A percentile compares a stretch with the other conserved stretches of the same genome.
Evolutionary conservation across 2,888 invertebrate species (phyloP).

Genomic region (Drosophila sordidapex): DNA sequence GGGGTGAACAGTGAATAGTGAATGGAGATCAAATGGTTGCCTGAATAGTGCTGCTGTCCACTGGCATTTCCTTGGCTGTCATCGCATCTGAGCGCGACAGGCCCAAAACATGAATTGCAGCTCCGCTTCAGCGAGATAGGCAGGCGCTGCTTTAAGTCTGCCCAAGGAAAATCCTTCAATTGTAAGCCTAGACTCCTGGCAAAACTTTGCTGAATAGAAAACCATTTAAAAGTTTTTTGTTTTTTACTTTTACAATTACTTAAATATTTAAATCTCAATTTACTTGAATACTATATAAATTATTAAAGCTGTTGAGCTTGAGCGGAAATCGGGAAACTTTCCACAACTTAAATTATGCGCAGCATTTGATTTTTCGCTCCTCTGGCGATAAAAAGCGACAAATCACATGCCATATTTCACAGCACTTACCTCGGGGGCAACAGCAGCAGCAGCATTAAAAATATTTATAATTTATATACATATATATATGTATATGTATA

Average conservation of each 20-base stretch:
- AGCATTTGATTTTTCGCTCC: neutral
- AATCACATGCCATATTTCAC: slow-evolving; percentile 30
- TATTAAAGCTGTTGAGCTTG: neutral
- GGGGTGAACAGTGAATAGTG: slow-evolving; percentile 24
- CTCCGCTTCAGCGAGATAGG: neutral
- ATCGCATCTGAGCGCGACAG: neutral
- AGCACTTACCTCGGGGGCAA: neutral
- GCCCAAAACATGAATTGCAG: neutral
- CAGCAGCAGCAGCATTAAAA: slow-evolving; percentile 3
- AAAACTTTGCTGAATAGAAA: neutral
- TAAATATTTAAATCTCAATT: neutral
- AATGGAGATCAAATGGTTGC: slow-evolving; percentile 30
- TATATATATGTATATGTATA: slow-evolving; percentile 7
- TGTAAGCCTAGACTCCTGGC: neutral
- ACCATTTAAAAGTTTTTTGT: neutral
- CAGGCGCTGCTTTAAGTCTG: neutral
- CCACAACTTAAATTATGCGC: neutral
- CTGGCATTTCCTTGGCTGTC: slow-evolving; percentile 33
- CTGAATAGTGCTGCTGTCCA: slow-evolving; percentile 41
- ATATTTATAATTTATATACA: slow-evolving; percentile 6
- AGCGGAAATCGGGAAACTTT: neutral
- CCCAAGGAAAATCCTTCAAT: slow-evolving; percentile 3
- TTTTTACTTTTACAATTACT: neutral
- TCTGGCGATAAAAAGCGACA: slow-evolving; percentile 8
- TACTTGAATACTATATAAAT: neutral